Conservation (phyloP, 2,888 invertebrate genomes). For the Ethmia dodecea region DNA sequence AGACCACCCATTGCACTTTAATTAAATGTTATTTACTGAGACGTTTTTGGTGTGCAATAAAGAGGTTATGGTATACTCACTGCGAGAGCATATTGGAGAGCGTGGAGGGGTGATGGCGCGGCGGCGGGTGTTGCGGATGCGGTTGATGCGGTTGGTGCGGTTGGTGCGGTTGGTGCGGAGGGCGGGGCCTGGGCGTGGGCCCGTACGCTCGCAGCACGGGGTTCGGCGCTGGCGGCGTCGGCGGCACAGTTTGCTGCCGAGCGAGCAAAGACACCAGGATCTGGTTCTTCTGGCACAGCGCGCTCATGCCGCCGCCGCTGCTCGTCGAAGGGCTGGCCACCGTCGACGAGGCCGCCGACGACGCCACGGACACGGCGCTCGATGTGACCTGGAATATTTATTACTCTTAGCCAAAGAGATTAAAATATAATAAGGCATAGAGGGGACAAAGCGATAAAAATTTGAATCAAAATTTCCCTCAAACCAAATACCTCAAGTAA, state of each 20-base stretch:
- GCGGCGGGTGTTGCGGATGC: slow-evolving; percentile 11
- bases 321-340: slow-evolving; percentile 47
- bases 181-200: slow-evolving; percentile 34
- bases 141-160: slow-evolving; percentile 16
- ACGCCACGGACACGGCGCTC: slow-evolving; percentile 69
- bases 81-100: slow-evolving; percentile 44
- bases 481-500: too few relatives aligned
- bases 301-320: slow-evolving; percentile 72
- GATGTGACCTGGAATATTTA: slow-evolving; percentile 78
- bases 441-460: too few relatives aligned
- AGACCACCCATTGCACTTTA: too few relatives aligned
- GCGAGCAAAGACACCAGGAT: slow-evolving; percentile 91
- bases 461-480: too few relatives aligned
- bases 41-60: too few relatives aligned
- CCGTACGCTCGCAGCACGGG: slow-evolving; percentile 76
- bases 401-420: too few relatives aligned
- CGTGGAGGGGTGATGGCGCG: slow-evolving; percentile 25
- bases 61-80: slow-evolving; percentile 15
- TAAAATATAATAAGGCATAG: too few relatives aligned
- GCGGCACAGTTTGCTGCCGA: slow-evolving; percentile 82
- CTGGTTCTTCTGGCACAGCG: slow-evolving; percentile 88
- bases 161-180: slow-evolving; percentile 33
- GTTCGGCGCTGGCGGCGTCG: slow-evolving; percentile 83
- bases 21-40: too few relatives aligned
- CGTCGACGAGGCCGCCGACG: slow-evolving; percentile 58